Conservation (phyloP, 2,113 vertebrate species). For the Poicephalus meyeri region DNA sequence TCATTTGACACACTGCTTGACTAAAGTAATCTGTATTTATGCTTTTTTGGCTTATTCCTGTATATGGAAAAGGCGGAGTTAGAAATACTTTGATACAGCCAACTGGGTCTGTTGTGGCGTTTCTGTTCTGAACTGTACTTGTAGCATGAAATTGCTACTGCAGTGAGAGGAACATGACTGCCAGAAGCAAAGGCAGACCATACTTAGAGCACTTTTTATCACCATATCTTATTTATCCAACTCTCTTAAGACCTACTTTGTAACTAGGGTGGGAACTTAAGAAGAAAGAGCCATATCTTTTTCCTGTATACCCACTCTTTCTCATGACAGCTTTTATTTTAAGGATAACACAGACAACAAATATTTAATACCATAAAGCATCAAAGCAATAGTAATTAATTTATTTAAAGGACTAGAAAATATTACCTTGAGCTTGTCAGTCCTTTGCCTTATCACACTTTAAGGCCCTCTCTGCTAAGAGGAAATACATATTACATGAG, state of each 20-base stretch:
- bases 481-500: not conserved
- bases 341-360: not conserved
- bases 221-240: not conserved
- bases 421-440: not conserved
- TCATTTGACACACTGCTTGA: not conserved
- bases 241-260: not conserved
- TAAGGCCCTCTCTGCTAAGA: not conserved
- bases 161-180: fast-evolving
- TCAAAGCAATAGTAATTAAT: not conserved
- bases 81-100: not conserved
- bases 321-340: not conserved
- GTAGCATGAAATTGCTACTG: not conserved
- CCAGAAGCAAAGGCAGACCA: not conserved
- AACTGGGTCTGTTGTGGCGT: not conserved
- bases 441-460: not conserved
- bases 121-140: not conserved
- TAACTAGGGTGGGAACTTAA: not conserved
- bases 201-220: not conserved
- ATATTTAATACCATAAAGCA: not conserved
- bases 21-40: not conserved
- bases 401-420: not conserved
- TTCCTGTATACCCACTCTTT: not conserved
- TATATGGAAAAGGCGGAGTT: not conserved
- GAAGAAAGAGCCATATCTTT: not conserved
- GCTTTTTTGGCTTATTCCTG: not conserved